Evolutionary conservation across 2,888 invertebrate species (phyloP), one percentile per base, ranked within the genome.

Genomic region (Aleiodes testaceus): DNA sequence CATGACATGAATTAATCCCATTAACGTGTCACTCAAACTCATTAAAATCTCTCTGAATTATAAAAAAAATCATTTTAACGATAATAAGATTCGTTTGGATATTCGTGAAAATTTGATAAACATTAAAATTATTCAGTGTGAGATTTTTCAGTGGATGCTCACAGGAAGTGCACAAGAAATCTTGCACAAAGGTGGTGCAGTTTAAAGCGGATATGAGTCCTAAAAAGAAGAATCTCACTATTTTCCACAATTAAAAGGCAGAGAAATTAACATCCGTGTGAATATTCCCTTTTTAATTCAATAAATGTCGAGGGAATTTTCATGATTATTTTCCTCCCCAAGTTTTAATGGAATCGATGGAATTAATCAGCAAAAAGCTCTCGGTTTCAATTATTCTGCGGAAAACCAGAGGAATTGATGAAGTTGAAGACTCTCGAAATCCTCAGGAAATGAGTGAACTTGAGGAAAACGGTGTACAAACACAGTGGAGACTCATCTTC

Each of bases 371-470:
- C 1, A 47, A 47, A 47, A 47, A 14, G 47, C 47, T 47, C 47
- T 47, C 14, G 5, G 0, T 14, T 47, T 9, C 47, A 14, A 47
- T 47, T 47, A 14, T 26, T 26, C 26, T 26, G 26, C 3, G 26
- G 36, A 36, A 36, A 36, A 36, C 36, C 7, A 6, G 36, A 36
- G 11, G 7, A 36, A 36, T 11, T 36, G 49, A 49, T 18, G 49
- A 9, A 49, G n/a, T 22, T 11, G 26, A 20, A 18, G 11, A 53
- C 12, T 53, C 22, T 20, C n/a, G 11, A 20, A 26, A 26, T 36
- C 36, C 36, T 36, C 49, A 49, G 53, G 53, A 53, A 53, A 53
- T 53, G 26, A 22, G 22, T 11, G n/a, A 53, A 53, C 26, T 53
- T 20, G 53, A 22, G 26, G n/a, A 26, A 53, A 52, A 53, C 18